phyloP scores from a whole-genome alignment of 2,888 invertebrate species.

The Tridacna gigas region DNA sequence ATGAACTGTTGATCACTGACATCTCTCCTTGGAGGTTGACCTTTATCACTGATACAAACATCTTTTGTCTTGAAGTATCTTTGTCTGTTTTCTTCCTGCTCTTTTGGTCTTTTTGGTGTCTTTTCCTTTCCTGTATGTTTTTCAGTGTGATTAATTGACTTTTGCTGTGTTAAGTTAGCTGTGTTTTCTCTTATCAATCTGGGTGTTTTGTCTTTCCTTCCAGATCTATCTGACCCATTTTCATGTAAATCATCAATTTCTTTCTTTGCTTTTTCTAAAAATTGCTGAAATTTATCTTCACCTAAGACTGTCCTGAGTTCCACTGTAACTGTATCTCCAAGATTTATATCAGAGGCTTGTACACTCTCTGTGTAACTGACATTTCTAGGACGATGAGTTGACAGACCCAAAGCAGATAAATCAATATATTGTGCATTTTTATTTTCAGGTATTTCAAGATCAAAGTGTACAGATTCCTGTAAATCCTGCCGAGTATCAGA shows the following conservation, averaged over 20 bases:
- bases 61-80: background rate
- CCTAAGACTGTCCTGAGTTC: conserved; percentile 66
- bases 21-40: conserved; percentile 5
- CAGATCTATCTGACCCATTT: conserved; percentile 38
- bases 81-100: background rate
- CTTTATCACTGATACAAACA: background rate
- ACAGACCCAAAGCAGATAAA: conserved; percentile 71
- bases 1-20: conserved; percentile 6
- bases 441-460: background rate
- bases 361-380: conserved; percentile 41
- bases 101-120: background rate
- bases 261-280: conserved; percentile 69
- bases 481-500: conserved; percentile 8
- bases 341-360: conserved; percentile 54
- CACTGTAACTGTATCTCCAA: conserved; percentile 64
- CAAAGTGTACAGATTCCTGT: conserved; percentile 64
- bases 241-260: conserved; percentile 71
- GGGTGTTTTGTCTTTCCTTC: conserved; percentile 55
- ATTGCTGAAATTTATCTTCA: conserved; percentile 73
- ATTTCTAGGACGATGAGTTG: conserved; percentile 76
- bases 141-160: background rate
- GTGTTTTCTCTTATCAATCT: conserved; percentile 45
- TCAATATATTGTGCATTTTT: conserved; percentile 55
- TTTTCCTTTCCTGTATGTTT: background rate
- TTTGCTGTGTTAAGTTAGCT: conserved; percentile 1